Evolutionary conservation across 2,113 vertebrate species (phyloP).

Genomic region (Chelonoidis abingdonii): DNA sequence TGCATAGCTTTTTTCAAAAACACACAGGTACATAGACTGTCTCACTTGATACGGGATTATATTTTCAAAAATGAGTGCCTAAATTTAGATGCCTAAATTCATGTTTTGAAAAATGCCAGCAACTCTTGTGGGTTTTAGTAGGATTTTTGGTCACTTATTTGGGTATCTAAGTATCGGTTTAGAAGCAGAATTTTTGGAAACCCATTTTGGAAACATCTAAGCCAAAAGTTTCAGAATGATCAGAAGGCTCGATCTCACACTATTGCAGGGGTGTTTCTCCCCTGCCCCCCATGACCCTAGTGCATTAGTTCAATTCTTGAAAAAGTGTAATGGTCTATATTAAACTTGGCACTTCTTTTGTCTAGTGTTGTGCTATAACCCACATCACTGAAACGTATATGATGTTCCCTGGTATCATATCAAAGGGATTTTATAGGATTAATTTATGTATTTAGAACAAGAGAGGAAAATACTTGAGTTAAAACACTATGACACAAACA

Average conservation of each 20-base stretch:
- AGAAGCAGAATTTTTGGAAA: background rate
- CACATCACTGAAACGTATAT: background rate
- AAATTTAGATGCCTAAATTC: background rate
- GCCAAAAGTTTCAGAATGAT: background rate
- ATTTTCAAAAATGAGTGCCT: background rate
- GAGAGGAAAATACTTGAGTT: background rate
- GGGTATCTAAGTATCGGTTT: background rate
- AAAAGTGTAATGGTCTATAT: background rate
- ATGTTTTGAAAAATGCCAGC: background rate
- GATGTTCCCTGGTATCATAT: background rate
- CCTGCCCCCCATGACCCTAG: fast-evolving
- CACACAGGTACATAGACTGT: background rate
- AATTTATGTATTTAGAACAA: background rate
- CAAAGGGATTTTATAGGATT: background rate
- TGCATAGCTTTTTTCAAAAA: background rate
- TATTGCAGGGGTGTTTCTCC: fast-evolving
- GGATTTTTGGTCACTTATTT: background rate
- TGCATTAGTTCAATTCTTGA: background rate
- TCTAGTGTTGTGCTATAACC: background rate
- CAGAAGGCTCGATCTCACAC: background rate
- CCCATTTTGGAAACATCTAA: background rate
- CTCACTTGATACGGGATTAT: background rate
- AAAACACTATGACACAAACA: background rate
- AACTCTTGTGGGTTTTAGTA: background rate
- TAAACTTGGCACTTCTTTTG: background rate